Conservation (phyloP, 92 coral and sea anemone species). For the Bergia puertoricense region DNA sequence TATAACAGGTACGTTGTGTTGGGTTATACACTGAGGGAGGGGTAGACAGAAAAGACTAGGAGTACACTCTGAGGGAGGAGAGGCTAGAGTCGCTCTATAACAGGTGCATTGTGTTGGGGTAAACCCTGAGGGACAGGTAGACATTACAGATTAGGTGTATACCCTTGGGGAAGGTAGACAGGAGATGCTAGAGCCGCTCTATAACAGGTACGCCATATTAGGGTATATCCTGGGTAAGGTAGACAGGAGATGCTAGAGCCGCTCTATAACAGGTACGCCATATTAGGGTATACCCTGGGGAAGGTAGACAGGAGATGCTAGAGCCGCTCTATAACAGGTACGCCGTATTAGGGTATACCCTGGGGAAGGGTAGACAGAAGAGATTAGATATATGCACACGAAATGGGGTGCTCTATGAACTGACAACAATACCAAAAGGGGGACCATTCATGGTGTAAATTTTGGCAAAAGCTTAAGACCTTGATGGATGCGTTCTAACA, state of each 20-base stretch:
- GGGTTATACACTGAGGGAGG: constrained; percentile 13
- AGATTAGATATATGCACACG: background rate
- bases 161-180: background rate
- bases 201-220: no score
- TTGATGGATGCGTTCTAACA: no score
- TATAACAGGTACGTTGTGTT: constrained; percentile 68
- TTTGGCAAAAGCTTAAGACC: no score
- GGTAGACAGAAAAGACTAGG: constrained; percentile 84
- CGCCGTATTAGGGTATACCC: no score
- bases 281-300: background rate
- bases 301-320: constrained; percentile 87
- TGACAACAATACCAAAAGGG: no score
- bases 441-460: no score
- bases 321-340: constrained; percentile 95
- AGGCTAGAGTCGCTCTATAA: constrained; percentile 92
- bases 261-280: no score
- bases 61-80: constrained; percentile 41
- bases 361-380: background rate
- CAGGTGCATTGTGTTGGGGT: constrained; percentile 47
- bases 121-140: background rate
- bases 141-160: background rate
- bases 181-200: background rate
- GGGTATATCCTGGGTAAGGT: no score
- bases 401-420: background rate
- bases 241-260: background rate